Evolutionary conservation across 64 coral and sea anemone genomes (phyloP).

Genomic region (Actinia equina): DNA sequence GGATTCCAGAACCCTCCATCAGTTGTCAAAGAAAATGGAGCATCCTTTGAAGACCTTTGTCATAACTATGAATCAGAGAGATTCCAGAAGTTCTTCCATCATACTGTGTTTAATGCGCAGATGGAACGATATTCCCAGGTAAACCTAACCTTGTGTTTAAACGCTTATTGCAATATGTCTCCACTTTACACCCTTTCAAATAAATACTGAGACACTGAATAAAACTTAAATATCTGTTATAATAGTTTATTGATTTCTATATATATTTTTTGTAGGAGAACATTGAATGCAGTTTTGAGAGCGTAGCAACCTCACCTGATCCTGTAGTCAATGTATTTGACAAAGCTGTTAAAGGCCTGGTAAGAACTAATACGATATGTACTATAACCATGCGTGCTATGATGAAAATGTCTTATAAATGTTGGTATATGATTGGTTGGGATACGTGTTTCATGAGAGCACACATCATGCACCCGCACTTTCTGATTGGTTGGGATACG

Average conservation of each 20-base stretch:
- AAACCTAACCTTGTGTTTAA: not conserved
- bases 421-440: too few species aligned
- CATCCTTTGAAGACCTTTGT: slow-evolving; percentile 88
- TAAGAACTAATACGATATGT: slow-evolving; percentile 10
- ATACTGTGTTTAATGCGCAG: slow-evolving; percentile 79
- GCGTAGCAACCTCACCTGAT: slow-evolving; percentile 75
- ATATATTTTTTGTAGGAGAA: slow-evolving; percentile 67
- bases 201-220: too few species aligned
- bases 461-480: too few species aligned
- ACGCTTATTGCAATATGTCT: too few species aligned
- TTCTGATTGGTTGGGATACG: too few species aligned
- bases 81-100: slow-evolving; percentile 96
- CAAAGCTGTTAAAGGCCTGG: slow-evolving; percentile 84
- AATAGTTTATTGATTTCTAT: too few species aligned
- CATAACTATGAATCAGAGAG: slow-evolving; percentile 95
- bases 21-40: slow-evolving; percentile 48
- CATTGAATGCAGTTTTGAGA: slow-evolving; percentile 96
- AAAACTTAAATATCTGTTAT: too few species aligned
- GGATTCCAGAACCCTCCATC: slow-evolving; percentile 88
- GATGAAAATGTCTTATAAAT: too few species aligned
- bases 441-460: too few species aligned
- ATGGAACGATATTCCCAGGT: slow-evolving; percentile 95
- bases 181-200: too few species aligned
- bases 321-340: slow-evolving; percentile 91
- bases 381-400: too few species aligned